A percentile compares a stretch with the other conserved stretches of the same genome.
These are phyloP conservation scores for Aspidoscelis tigris DNA, from an alignment of 2,113 vertebrate genomes.

Conservation along the genomic window DNA sequence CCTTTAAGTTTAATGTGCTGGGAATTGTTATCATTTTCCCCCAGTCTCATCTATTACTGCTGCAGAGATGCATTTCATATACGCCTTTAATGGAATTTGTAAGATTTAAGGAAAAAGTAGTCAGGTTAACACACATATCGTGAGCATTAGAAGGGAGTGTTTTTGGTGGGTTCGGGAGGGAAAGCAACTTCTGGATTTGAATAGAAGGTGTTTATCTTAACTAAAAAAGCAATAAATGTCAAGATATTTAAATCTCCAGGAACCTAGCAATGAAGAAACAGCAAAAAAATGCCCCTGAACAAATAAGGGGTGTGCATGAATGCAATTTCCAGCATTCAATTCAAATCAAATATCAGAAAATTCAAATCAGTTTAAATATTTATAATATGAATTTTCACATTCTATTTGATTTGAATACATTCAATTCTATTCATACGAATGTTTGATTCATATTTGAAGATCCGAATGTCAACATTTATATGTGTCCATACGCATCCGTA, in stretches of 20 bases:
- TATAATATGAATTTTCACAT: too few species aligned
- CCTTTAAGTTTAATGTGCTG: conserved; percentile 46
- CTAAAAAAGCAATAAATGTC: not conserved
- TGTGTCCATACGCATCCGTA: too few species aligned
- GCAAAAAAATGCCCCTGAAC: too few species aligned
- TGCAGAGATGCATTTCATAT: conserved; percentile 3
- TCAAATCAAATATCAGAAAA: too few species aligned
- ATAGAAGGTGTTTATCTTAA: not conserved
- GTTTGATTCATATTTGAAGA: too few species aligned
- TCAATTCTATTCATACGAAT: too few species aligned
- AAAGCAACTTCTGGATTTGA: not conserved
- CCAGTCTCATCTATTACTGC: not conserved
- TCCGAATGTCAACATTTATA: too few species aligned
- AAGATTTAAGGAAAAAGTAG: not conserved
- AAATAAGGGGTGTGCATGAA: too few species aligned
- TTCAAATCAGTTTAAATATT: too few species aligned
- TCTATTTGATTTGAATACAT: too few species aligned
- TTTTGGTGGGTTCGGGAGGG: not conserved
- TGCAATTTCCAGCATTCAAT: too few species aligned
- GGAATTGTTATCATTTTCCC: conserved; percentile 25
- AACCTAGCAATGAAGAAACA: not conserved
- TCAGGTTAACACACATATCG: not conserved
- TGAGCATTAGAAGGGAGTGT: too few species aligned
- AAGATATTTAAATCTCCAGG: not conserved
- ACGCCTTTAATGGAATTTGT: not conserved